Base-by-base conservation (phyloP, 2,113 vertebrate species). In the Coregonus clupeaformis region DNA sequence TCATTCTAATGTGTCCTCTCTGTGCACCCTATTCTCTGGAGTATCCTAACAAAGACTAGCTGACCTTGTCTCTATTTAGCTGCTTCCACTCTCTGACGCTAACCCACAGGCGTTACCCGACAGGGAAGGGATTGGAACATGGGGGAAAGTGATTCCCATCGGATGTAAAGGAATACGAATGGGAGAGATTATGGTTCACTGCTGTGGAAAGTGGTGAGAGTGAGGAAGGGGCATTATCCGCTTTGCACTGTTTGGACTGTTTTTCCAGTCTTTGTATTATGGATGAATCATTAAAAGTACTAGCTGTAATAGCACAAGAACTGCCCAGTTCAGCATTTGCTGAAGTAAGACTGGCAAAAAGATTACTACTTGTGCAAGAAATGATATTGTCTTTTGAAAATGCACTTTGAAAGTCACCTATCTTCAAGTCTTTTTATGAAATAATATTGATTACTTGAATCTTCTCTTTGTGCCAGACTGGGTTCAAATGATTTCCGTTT, bases 1-100 rank as follows among this genome's bases (percentile, higher is more conserved):
- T 25, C 42, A 14, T 5, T 22, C 68, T 52, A 25, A 24, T 47
- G 68, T n/a, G 11, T 69, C 84, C 68, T 25, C 25, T 13, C 47
- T 12, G 13, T 25, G 42, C 30, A 30, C 68, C 0, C 16, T 72
- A 73, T 82, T 81, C 67, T 77, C 36, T 0, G 12, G 81, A 77
- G 79, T 63, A 52, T 85, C 83, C 68, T 0, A 25, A 77, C 82
- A 82, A 82, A 87, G 75, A 82, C 82, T 70, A 64, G 4, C 0
- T 79, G 85, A 88, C 85, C 86, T 86, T 85, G 81, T 11, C 71
- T 83, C 71, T 66, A 52, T 81, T 86, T 77, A 82, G 1, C 67
- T 70, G n/a, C n/a, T n/a, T n/a, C n/a, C n/a, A n/a, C 11, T 22
- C 73, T 18, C 3, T 29, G 14, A 52, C 18, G 16, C 49, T 72